A percentile compares a stretch with the other conserved stretches of the same genome.
Conservation (phyloP, 2,113 vertebrate genomes). For the Addax nasomaculatus region DNA sequence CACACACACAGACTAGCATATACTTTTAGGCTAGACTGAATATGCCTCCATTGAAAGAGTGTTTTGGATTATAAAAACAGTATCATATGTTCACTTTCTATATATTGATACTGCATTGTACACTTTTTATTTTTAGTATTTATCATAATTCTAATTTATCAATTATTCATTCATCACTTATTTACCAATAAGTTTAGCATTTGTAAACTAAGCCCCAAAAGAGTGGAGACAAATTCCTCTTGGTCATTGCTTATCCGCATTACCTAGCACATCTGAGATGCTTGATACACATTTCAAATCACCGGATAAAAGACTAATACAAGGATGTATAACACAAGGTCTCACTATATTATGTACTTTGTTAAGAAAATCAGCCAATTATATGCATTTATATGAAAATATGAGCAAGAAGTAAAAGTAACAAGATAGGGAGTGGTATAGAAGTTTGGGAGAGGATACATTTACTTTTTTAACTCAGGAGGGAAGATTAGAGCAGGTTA, state of each 20-base stretch:
- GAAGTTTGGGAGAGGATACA: background rate
- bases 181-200: background rate
- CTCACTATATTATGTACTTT: background rate
- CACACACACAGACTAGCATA: background rate
- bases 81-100: background rate
- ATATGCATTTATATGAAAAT: background rate
- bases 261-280: background rate
- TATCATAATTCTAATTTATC: background rate
- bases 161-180: background rate
- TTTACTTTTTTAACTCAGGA: background rate
- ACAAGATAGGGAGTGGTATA: background rate
- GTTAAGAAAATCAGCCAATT: background rate
- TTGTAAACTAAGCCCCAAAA: background rate
- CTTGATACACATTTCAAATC: background rate
- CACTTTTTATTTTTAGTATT: background rate
- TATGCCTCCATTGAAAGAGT: background rate
- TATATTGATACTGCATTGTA: background rate
- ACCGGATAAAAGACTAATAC: background rate
- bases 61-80: background rate
- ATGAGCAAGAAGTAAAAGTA: background rate
- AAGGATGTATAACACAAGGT: background rate
- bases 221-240: background rate
- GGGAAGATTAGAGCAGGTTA: background rate
- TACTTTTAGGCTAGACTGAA: conserved; percentile 12
- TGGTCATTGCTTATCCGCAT: background rate